Percentiles rank a stretch among this genome's conserved stretches.
Evolutionary conservation across 2,797 vertebrate genomes (phyloP).

Genomic region (Lepus townsendii): DNA sequence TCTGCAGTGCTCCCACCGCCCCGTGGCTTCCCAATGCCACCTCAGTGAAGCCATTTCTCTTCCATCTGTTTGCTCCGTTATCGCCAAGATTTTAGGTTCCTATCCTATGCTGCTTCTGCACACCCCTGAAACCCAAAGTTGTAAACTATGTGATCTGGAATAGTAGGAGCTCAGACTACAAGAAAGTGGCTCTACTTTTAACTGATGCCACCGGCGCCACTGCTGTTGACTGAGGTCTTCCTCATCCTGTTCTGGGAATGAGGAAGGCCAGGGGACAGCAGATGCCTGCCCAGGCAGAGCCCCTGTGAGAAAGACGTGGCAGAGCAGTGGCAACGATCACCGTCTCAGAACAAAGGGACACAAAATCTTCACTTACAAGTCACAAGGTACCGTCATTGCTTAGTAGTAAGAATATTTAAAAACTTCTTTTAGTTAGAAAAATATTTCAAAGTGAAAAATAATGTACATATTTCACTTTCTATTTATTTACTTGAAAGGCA

Average conservation of each 20-base stretch:
- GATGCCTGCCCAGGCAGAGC: neutral
- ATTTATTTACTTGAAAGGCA: no score
- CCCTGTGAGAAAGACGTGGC: neutral
- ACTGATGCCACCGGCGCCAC: neutral
- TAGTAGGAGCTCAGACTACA: neutral
- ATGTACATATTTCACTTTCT: neutral
- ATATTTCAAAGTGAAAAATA: conserved; percentile 56
- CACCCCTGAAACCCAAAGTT: conserved; percentile 7
- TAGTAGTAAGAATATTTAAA: neutral
- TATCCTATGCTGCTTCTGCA: neutral
- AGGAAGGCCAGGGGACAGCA: neutral
- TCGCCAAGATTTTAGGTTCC: neutral
- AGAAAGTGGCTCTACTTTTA: conserved; percentile 20
- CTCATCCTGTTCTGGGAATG: neutral
- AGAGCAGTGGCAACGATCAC: neutral
- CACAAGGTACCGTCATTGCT: neutral
- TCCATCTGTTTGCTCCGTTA: neutral
- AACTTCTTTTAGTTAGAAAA: conserved; percentile 9
- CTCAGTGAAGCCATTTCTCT: neutral
- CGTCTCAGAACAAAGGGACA: neutral
- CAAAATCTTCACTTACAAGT: neutral
- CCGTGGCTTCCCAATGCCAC: neutral
- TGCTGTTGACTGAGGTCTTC: neutral
- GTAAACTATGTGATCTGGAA: neutral
- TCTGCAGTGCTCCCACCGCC: neutral